These are phyloP conservation scores for Halocaridina rubra DNA, from an alignment of 2,888 invertebrate genomes.

Conservation along the genomic window DNA sequence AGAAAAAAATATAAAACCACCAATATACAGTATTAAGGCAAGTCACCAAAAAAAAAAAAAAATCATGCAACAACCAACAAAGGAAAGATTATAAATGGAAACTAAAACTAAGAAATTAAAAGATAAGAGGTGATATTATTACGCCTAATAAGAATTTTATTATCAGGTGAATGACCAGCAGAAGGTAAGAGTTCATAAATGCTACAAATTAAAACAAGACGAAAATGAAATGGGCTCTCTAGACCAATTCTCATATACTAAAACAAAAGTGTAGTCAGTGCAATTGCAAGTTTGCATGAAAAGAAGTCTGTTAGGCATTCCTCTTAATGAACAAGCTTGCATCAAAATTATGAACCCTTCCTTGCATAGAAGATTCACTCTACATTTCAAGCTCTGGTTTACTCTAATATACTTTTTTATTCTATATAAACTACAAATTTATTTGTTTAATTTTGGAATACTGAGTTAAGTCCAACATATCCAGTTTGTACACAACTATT, in stretches of 20 bases:
- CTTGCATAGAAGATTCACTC: slow-evolving; percentile 16
- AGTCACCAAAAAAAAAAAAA: too few relatives aligned
- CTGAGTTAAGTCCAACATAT: slow-evolving; percentile 52
- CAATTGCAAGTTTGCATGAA: too few relatives aligned
- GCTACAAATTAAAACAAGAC: too few relatives aligned
- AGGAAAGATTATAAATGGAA: slow-evolving; percentile 13
- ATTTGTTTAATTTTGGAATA: slow-evolving; percentile 49
- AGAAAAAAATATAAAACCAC: slow-evolving; percentile 13
- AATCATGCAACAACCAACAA: slow-evolving; percentile 37
- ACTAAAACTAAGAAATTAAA: slow-evolving; percentile 50
- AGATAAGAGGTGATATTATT: slow-evolving; percentile 26
- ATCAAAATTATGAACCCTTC: neutral
- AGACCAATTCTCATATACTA: too few relatives aligned
- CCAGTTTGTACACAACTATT: slow-evolving; percentile 39
- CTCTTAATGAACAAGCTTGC: neutral
- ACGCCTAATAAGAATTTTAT: slow-evolving; percentile 42
- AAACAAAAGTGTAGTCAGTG: too few relatives aligned
- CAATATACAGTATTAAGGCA: slow-evolving; percentile 13
- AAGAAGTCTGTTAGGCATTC: too few relatives aligned
- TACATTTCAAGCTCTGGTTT: slow-evolving; percentile 48
- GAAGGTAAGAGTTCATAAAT: slow-evolving; percentile 26
- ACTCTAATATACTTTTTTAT: slow-evolving; percentile 47
- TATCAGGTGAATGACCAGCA: slow-evolving; percentile 21
- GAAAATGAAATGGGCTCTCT: too few relatives aligned
- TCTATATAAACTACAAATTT: too few relatives aligned